Percentiles rank a stretch among this genome's conserved stretches.
These are phyloP conservation scores for Suncus etruscus DNA, from an alignment of 2,113 vertebrate genomes.

Conservation along the genomic window DNA sequence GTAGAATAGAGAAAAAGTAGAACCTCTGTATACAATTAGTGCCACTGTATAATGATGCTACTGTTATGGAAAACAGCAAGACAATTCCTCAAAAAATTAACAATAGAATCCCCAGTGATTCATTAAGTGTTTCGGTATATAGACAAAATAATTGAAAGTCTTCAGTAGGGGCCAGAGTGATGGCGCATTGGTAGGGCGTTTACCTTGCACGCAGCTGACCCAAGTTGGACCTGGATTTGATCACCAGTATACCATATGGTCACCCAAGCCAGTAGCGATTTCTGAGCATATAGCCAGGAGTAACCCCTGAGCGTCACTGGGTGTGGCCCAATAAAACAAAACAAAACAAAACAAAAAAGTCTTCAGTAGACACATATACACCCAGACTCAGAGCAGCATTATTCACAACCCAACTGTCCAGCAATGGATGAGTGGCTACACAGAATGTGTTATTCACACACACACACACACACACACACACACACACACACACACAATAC, in stretches of 20 bases:
- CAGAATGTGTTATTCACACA: not conserved
- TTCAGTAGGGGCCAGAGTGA: no score
- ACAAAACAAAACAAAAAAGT: not conserved
- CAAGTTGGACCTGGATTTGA: no score
- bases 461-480: no score
- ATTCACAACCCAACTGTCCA: not conserved
- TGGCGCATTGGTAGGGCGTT: no score
- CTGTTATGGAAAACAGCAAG: not conserved
- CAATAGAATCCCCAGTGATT: not conserved
- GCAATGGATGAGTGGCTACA: not conserved
- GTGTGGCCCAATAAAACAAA: no score
- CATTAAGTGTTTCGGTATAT: not conserved
- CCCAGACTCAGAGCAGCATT: not conserved
- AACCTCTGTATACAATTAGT: not conserved
- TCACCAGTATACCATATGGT: no score
- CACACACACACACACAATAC: not conserved
- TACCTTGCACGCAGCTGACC: no score
- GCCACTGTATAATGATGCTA: not conserved
- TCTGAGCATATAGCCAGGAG: no score
- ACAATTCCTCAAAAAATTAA: constrained; percentile 3
- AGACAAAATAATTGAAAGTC: not conserved
- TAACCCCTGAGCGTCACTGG: no score
- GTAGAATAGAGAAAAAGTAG: not conserved
- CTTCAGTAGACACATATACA: not conserved
- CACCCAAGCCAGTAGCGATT: no score